A percentile compares a stretch with the other conserved stretches of the same genome.
phyloP scores from a whole-genome alignment of 2,113 vertebrate species.

The Mustela nigripes region DNA sequence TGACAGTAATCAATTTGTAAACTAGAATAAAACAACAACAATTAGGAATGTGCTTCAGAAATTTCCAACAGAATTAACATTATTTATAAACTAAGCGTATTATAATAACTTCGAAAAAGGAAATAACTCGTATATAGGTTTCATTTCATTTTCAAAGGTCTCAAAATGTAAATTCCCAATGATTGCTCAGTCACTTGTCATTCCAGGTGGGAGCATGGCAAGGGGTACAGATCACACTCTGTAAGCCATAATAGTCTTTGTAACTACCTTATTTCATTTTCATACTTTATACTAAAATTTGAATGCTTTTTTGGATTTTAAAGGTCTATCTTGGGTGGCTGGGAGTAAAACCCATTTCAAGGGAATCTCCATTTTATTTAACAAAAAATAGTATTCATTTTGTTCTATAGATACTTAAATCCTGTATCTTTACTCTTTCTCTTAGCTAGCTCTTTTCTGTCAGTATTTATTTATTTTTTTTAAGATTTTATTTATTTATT shows the following conservation, averaged over 20 bases:
- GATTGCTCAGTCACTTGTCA: background rate
- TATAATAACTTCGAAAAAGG: constrained; percentile 54
- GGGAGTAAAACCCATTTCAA: constrained; percentile 36
- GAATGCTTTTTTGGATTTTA: constrained; percentile 56
- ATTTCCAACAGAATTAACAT: constrained; percentile 12
- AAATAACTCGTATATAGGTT: background rate
- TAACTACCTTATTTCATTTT: constrained; percentile 14
- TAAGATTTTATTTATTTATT: too few species aligned
- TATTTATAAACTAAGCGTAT: constrained; percentile 47
- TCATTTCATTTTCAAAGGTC: constrained; percentile 48
- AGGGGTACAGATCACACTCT: background rate
- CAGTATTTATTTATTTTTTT: background rate
- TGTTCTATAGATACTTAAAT: constrained; percentile 39
- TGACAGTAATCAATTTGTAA: constrained; percentile 43
- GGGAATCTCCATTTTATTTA: background rate
- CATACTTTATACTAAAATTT: constrained; percentile 41
- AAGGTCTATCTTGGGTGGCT: background rate
- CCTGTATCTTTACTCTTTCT: background rate
- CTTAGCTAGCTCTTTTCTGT: background rate
- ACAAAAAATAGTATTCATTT: constrained; percentile 12
- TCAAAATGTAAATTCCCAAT: constrained; percentile 29
- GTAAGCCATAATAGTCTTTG: background rate
- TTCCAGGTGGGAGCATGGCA: background rate
- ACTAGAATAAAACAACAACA: constrained; percentile 42
- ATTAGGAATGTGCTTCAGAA: constrained; percentile 44